These are phyloP conservation scores for Andrena marginata DNA, from an alignment of 2,888 invertebrate genomes.

Conservation along the genomic window DNA sequence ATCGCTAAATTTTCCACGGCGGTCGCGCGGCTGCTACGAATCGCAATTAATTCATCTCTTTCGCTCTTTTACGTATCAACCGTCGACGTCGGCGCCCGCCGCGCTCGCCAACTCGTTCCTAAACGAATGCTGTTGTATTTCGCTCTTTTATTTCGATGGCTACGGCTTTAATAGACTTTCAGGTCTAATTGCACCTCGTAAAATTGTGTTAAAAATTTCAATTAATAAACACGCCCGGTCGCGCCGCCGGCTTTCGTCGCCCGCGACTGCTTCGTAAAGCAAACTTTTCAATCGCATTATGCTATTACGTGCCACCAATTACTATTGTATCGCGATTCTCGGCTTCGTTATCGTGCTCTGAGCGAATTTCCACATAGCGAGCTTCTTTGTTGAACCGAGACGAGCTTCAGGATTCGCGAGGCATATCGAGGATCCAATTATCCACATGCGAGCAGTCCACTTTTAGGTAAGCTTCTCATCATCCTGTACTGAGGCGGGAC, in stretches of 20 bases:
- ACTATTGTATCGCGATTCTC: neutral
- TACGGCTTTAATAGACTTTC: slow-evolving; percentile 9
- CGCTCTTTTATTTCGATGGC: neutral
- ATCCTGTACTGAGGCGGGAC: slow-evolving; percentile 12
- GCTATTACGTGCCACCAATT: slow-evolving; percentile 27
- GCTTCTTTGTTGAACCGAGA: neutral
- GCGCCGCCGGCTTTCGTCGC: neutral
- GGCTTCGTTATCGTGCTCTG: neutral
- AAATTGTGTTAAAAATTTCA: slow-evolving; percentile 20
- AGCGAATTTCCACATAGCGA: neutral
- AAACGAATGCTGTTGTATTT: slow-evolving; percentile 6
- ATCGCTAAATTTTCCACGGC: slow-evolving; percentile 49
- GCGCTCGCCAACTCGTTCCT: slow-evolving; percentile 9
- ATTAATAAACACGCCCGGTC: slow-evolving; percentile 11
- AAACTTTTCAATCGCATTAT: slow-evolving; percentile 30
- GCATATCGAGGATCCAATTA: slow-evolving; percentile 36
- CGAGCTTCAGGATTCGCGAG: neutral
- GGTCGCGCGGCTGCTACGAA: slow-evolving; percentile 12
- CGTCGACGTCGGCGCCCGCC: neutral
- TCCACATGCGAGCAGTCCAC: slow-evolving; percentile 32
- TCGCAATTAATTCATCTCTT: slow-evolving; percentile 47
- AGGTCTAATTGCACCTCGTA: slow-evolving; percentile 23
- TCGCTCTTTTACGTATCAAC: slow-evolving; percentile 14
- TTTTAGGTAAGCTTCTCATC: slow-evolving; percentile 44
- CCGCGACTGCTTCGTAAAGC: neutral